These are phyloP conservation scores for Agonopterix heracliana DNA, from an alignment of 2,888 invertebrate genomes.

Conservation along the genomic window DNA sequence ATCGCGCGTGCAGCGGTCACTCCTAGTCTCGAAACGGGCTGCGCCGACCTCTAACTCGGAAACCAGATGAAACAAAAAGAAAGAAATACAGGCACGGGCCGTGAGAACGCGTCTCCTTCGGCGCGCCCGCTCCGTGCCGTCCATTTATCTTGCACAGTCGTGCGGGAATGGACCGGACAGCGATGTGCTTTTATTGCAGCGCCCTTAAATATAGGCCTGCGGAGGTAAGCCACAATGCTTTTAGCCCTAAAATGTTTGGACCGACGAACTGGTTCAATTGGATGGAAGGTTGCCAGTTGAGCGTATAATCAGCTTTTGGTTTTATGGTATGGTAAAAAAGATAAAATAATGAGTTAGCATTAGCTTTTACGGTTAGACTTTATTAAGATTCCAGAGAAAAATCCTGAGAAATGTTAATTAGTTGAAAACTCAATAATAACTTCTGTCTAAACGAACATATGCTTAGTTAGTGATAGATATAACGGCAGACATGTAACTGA, in stretches of 20 bases:
- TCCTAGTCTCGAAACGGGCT: slow-evolving; percentile 51
- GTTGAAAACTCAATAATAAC: no score
- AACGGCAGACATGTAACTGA: no score
- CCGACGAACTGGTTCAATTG: slow-evolving; percentile 37
- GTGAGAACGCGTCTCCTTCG: slow-evolving; percentile 70
- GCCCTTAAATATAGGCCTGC: slow-evolving; percentile 70
- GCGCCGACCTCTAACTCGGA: slow-evolving; percentile 69
- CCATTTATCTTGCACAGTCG: slow-evolving; percentile 75
- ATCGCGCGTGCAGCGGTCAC: slow-evolving; percentile 66
- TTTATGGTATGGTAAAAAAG: not conserved
- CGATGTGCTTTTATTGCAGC: slow-evolving; percentile 72
- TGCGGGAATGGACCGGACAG: slow-evolving; percentile 68
- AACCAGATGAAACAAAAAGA: slow-evolving; percentile 68
- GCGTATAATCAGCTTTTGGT: not conserved
- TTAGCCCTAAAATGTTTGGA: slow-evolving; percentile 55
- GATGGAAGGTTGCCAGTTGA: slow-evolving; percentile 5
- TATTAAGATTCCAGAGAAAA: no score
- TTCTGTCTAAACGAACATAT: no score
- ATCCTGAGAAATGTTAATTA: no score
- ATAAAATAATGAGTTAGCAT: no score
- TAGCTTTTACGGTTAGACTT: no score
- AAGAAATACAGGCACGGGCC: slow-evolving; percentile 66
- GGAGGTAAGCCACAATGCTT: slow-evolving; percentile 54
- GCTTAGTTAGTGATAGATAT: no score
- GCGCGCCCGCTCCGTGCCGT: slow-evolving; percentile 45